Base-by-base conservation (phyloP, 1,140 invertebrate species). In the Dendrolimus punctatus region DNA sequence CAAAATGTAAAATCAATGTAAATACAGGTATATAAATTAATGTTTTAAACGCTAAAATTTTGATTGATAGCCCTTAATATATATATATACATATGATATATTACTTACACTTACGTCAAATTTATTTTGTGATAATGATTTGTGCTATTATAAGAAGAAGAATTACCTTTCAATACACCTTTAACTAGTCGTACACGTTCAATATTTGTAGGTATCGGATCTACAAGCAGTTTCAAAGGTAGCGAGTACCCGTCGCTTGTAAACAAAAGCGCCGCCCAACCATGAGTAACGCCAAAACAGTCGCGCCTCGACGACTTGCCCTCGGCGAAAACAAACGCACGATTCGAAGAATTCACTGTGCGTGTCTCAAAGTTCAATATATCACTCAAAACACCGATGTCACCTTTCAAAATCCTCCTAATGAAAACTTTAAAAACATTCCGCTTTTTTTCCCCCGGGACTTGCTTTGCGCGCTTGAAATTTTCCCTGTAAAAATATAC, bases 401-500 rank as follows among this genome's bases (percentile, higher is more conserved):
- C 74, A 68, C 80, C 83, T 64, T 86, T 86, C 58, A 86, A 61
- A 63, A 83, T 64, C 56, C 76, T 65, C 51, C 80, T 69, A 51
- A 84, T 61, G 44, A 76, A 81, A 65, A 84, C 76, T 76, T 84
- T 86, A 36, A 74, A 77, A 46, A 83, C 66, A 55, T 64, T 71
- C 42, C 56, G 63, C 53, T 65, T 72, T 57, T 65, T 69, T 75
- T 71, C 60, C 64, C 66, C 36, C 66, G 61, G 53, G 71, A 73
- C 53, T 62, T 66, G 59, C 57, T 80, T 50, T 79, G 67, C 52
- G 73, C 71, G 61, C 67, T 78, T 9, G 74, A 80, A 66, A 86
- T 80, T 80, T 86, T 86, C 46, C 80, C 83, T 7, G 79, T 82
- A 60, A 86, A 83, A 73, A 86, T 80, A 60, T 74, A 84, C 62